Percentiles rank a stretch among this genome's conserved stretches.
Evolutionary conservation across 2,797 vertebrate species (phyloP).

Genomic region (Miichthys miiuy): DNA sequence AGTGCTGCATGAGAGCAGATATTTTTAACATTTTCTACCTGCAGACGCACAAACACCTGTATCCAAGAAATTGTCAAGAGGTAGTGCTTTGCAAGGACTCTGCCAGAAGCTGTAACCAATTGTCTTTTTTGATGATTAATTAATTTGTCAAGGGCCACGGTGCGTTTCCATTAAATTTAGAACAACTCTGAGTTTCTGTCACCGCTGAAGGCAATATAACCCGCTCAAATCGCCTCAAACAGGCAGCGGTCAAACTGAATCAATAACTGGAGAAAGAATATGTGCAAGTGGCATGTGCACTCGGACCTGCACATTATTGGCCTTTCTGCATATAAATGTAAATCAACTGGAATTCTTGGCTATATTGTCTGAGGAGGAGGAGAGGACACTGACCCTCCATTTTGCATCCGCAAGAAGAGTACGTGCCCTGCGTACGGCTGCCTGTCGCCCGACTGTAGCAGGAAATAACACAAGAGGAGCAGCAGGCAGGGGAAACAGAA

Average conservation of each 20-base stretch:
- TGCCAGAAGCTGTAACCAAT: conserved; percentile 35
- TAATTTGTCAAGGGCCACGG: conserved; percentile 49
- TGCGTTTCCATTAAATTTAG: conserved; percentile 47
- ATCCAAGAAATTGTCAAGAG: not conserved
- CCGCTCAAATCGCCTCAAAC: conserved; percentile 29
- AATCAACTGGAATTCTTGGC: conserved; percentile 51
- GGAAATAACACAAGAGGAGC: conserved; percentile 3
- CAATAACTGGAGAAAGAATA: conserved; percentile 39
- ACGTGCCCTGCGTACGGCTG: conserved; percentile 39
- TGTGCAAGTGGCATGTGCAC: not conserved
- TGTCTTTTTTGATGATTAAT: conserved; percentile 62
- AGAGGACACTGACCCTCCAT: conserved; percentile 54
- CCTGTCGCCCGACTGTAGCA: not conserved
- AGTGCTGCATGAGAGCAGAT: not conserved
- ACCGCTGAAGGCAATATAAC: conserved; percentile 26
- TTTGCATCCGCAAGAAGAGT: conserved; percentile 43
- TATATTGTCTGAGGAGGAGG: conserved; percentile 37
- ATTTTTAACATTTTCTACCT: not conserved
- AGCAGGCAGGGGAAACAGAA: not conserved
- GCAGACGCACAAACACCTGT: not conserved
- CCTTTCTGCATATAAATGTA: conserved; percentile 63
- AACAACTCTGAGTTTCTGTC: conserved; percentile 27
- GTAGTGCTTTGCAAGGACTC: not conserved
- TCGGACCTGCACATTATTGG: conserved; percentile 36
- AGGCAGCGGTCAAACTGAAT: conserved; percentile 52